Percentiles rank a stretch among this genome's conserved stretches.
Conservation (phyloP, 1,140 invertebrate species). For the Pararge aegeria region DNA sequence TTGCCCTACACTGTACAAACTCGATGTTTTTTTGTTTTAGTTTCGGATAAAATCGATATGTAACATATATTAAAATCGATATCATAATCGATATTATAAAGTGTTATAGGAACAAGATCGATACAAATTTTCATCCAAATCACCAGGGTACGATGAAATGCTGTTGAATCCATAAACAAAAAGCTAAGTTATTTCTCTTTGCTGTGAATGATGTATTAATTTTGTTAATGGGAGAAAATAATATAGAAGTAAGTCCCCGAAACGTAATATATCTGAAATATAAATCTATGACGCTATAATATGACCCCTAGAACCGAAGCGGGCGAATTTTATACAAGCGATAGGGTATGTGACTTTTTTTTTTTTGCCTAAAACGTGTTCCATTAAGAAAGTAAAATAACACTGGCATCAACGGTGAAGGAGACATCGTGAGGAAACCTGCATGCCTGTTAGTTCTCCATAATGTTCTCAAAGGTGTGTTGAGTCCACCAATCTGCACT, state of each 20-base stretch:
- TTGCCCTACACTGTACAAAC: constrained; percentile 71
- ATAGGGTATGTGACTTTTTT: constrained; percentile 11
- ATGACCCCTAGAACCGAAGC: not conserved
- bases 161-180: constrained; percentile 42
- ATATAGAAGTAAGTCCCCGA: constrained; percentile 2
- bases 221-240: constrained; percentile 16
- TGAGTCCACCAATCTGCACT: too few species aligned
- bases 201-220: constrained; percentile 4
- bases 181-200: not conserved
- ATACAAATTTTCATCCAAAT: constrained; percentile 35
- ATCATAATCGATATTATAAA: not conserved
- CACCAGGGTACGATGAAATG: constrained; percentile 65
- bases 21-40: constrained; percentile 54
- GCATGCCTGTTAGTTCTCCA: too few species aligned
- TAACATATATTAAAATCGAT: constrained; percentile 12
- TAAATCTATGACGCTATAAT: not conserved
- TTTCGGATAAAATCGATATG: constrained; percentile 20
- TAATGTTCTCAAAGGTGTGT: too few species aligned
- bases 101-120: not conserved
- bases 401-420: too few species aligned
- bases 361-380: not conserved
- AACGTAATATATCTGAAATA: not conserved
- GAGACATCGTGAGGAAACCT: too few species aligned
- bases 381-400: too few species aligned
- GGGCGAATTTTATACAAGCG: not conserved